Evolutionary conservation across 1,140 invertebrate species (phyloP), one percentile per base, ranked within the genome.

Genomic region (Ceratoteleas bidentatus): DNA sequence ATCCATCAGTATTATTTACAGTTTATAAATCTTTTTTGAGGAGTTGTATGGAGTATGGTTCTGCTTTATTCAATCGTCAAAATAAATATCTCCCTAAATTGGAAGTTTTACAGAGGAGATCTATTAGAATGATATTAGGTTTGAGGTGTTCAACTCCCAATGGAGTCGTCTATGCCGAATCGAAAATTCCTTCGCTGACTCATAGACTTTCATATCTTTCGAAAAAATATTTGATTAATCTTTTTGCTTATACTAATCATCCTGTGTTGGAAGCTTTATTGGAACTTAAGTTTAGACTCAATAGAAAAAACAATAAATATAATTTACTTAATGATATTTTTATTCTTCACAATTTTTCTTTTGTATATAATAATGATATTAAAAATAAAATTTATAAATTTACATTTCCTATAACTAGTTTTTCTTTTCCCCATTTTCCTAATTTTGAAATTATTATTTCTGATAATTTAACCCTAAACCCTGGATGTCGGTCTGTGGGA

Each of bases 161-260:
- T 47, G 60, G 60, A 0, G 38, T 74, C 0, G 24, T 64, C 0
- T 64, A 74, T 54, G 58, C 58, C 11, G 60, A 74, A 49, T 47
- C 58, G 0, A 62, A 56, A 45, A 47, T 62, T 1, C 38, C 49
- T 56, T 24, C 24, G 24, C 24, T 24, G 24, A 24, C 24, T 1
- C 24, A 24, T 2, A 24, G 24, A 24, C 24, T 24, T 24, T 24
- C 24, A 1, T 24, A 4, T 24, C 24, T 24, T 2, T 24, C 47
- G 2, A 49, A 49, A 6, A 49, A 49, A 49, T 49, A 49, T 14
- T 49, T 49, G 14, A 14, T 49, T 49, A 13, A 7, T 14, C 13
- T 49, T 7, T 14, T 13, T 49, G 11, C 47, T 2, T n/a, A 13
- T 3, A 2, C 0, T 0, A 13, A 11, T 49, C 47, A 49, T 49